phyloP scores from a whole-genome alignment of 1,140 invertebrate genomes.

The Gryon sp. region DNA sequence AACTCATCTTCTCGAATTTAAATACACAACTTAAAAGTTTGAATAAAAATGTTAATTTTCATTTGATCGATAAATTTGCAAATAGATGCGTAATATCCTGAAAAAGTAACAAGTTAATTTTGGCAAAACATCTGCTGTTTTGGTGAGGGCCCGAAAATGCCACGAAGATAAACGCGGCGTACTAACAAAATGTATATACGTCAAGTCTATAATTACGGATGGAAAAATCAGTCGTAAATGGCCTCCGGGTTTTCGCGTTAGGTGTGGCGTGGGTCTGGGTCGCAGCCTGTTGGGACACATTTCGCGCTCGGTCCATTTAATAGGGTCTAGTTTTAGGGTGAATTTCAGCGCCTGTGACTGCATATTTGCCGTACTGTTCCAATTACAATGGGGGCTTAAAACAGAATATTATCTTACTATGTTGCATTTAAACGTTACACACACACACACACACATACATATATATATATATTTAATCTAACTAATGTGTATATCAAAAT shows the following conservation, averaged over 20 bases:
- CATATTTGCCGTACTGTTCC: constrained; percentile 19
- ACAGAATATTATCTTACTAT: constrained; percentile 37
- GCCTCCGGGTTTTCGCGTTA: constrained; percentile 14
- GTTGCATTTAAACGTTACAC: too few species aligned
- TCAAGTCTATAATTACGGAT: constrained; percentile 28
- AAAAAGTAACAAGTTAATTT: constrained; percentile 7
- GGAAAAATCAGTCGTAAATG: constrained; percentile 31
- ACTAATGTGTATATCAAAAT: too few species aligned
- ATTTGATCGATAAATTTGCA: too few species aligned
- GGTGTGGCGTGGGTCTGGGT: constrained; percentile 6
- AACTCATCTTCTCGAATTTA: constrained; percentile 13
- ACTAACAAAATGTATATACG: constrained; percentile 14
- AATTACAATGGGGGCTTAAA: constrained; percentile 44
- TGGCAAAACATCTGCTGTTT: background rate
- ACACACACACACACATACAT: too few species aligned
- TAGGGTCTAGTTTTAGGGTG: constrained; percentile 28
- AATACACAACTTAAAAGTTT: too few species aligned
- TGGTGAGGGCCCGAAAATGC: too few species aligned
- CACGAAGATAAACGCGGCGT: constrained; percentile 1
- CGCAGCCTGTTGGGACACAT: constrained; percentile 38
- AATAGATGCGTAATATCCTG: background rate
- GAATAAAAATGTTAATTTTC: too few species aligned
- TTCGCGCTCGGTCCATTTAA: constrained; percentile 46
- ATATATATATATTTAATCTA: too few species aligned
- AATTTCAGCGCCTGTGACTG: constrained; percentile 17